These are phyloP conservation scores for Vireo griseus DNA, from an alignment of 2,797 vertebrate genomes.

Conservation along the genomic window DNA sequence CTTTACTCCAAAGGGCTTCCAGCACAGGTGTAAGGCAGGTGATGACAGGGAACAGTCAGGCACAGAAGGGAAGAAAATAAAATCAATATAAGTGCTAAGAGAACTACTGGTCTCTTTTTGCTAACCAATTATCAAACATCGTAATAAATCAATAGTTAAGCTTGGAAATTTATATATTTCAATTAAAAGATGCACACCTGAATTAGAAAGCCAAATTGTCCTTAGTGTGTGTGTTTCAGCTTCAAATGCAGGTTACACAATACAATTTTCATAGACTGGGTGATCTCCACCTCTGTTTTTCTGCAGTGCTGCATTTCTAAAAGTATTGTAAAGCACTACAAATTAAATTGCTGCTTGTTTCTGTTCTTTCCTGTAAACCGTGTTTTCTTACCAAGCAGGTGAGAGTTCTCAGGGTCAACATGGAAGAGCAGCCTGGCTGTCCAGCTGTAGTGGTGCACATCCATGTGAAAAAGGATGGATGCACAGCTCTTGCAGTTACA, in stretches of 20 bases:
- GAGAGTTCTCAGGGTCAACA: background rate
- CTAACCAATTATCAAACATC: background rate
- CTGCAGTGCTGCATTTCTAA: background rate
- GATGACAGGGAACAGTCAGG: background rate
- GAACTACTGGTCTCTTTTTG: background rate
- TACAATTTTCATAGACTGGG: fast-evolving
- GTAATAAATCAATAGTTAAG: background rate
- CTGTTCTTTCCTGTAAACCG: background rate
- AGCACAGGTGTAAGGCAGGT: background rate
- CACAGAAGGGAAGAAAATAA: background rate
- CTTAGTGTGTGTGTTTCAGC: background rate
- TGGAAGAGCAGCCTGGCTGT: background rate
- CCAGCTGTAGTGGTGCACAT: background rate
- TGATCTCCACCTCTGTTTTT: background rate
- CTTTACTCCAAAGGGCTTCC: background rate
- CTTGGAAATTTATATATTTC: background rate
- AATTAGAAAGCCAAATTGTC: background rate
- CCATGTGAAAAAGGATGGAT: background rate
- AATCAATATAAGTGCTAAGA: background rate
- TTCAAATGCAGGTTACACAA: background rate
- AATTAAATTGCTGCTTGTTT: background rate
- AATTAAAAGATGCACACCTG: background rate
- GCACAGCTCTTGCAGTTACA: background rate
- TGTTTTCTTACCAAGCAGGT: background rate
- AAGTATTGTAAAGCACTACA: background rate